These are phyloP conservation scores for Dicaeum eximium DNA, from an alignment of 2,113 vertebrate species.

Conservation along the genomic window DNA sequence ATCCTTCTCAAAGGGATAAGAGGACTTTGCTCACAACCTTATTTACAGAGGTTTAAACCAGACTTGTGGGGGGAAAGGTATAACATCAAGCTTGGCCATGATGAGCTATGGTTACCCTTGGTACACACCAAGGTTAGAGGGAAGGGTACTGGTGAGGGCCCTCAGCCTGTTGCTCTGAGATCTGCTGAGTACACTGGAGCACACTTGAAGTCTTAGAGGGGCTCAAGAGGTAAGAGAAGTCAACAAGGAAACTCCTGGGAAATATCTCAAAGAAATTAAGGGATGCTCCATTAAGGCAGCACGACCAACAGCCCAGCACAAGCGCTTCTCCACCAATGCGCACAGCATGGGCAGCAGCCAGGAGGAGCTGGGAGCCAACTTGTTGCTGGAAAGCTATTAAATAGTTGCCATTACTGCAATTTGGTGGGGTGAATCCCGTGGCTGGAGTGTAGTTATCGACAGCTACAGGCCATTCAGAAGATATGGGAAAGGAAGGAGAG, in stretches of 20 bases:
- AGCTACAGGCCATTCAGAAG: neutral
- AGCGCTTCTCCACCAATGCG: neutral
- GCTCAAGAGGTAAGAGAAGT: neutral
- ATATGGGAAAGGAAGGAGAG: neutral
- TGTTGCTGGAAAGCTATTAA: neutral
- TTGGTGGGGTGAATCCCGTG: neutral
- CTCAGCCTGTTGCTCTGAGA: neutral
- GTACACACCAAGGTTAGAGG: neutral
- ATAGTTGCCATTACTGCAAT: neutral
- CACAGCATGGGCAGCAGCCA: neutral
- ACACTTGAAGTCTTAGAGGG: neutral
- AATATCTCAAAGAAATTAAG: neutral
- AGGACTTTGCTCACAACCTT: neutral
- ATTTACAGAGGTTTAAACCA: neutral
- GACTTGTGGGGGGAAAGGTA: neutral
- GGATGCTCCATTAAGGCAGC: neutral
- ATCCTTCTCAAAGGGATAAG: accelerated
- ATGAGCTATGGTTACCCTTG: neutral
- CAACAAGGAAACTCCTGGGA: accelerated
- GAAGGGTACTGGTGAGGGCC: accelerated
- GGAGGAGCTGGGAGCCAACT: accelerated
- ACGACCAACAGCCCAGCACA: neutral
- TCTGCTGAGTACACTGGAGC: neutral
- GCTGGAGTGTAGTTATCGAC: accelerated
- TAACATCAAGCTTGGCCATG: accelerated